phyloP scores from a whole-genome alignment of 2,888 invertebrate species.

The Macrosiphum euphorbiae region DNA sequence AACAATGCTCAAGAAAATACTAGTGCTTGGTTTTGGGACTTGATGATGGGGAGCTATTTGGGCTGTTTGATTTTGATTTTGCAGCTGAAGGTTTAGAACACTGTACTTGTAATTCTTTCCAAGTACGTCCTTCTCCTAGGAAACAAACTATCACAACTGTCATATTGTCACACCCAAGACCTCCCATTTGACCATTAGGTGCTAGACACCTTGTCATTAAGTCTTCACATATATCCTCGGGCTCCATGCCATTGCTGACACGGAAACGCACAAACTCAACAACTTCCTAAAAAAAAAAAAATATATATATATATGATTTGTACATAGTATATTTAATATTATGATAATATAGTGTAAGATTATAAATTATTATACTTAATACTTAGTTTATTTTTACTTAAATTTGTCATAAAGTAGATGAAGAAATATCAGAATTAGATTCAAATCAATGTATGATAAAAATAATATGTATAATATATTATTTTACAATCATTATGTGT shows the following conservation, averaged over 20 bases:
- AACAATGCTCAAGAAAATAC: constrained; percentile 60
- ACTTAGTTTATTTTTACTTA: not conserved
- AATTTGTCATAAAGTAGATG: not conserved
- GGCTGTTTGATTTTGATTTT: constrained; percentile 53
- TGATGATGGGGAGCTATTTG: constrained; percentile 40
- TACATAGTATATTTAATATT: not conserved
- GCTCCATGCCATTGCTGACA: constrained; percentile 85
- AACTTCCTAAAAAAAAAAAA: constrained; percentile 78
- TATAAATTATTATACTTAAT: not conserved
- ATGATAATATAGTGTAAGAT: not conserved
- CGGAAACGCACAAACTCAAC: constrained; percentile 89
- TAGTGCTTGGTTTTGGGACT: constrained; percentile 58
- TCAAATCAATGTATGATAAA: not conserved
- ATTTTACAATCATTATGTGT: not conserved
- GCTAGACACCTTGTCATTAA: constrained; percentile 95
- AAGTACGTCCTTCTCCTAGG: constrained; percentile 73
- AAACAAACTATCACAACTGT: constrained; percentile 92
- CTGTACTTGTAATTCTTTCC: constrained; percentile 66
- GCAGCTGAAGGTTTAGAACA: constrained; percentile 62
- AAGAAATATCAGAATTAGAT: not conserved
- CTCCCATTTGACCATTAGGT: constrained; percentile 96
- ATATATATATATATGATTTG: not conserved
- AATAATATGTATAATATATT: not conserved
- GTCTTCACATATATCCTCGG: constrained; percentile 95
- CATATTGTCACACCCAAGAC: constrained; percentile 99